These are phyloP conservation scores for Limonius californicus DNA, from an alignment of 1,140 invertebrate genomes.

Conservation along the genomic window DNA sequence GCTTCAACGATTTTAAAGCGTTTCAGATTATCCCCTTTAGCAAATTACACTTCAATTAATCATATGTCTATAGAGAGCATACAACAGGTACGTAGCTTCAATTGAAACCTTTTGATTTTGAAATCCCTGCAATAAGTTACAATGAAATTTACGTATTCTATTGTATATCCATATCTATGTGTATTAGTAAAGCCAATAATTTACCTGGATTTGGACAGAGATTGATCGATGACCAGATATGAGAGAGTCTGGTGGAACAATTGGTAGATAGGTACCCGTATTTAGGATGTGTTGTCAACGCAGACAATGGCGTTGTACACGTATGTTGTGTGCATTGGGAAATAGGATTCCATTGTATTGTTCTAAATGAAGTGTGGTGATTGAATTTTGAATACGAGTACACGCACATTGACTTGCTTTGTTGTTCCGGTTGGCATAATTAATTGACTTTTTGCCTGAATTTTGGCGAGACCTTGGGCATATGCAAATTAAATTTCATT, in stretches of 20 bases:
- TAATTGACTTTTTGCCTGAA: constrained; percentile 8
- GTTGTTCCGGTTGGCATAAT: neutral
- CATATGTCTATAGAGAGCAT: too few species aligned
- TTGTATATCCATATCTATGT: neutral
- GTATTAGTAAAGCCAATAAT: neutral
- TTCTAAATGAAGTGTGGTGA: constrained; percentile 7
- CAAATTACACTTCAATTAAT: too few species aligned
- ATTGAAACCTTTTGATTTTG: too few species aligned
- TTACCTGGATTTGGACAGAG: neutral
- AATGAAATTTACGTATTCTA: neutral
- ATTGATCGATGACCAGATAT: constrained; percentile 11
- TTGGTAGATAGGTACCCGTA: constrained; percentile 4
- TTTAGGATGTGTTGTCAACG: constrained; percentile 6
- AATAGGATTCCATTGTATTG: constrained; percentile 1
- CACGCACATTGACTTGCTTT: neutral
- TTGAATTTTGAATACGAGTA: constrained; percentile 1
- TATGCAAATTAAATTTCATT: too few species aligned
- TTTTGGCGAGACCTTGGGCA: too few species aligned
- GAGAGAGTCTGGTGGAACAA: constrained; percentile 3
- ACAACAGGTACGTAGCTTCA: neutral
- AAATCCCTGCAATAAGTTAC: too few species aligned
- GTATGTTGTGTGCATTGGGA: constrained; percentile 12
- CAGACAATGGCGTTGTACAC: constrained; percentile 10
- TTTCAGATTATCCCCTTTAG: too few species aligned
- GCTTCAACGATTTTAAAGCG: too few species aligned